A percentile compares a stretch with the other conserved stretches of the same genome.
phyloP scores from a whole-genome alignment of 1,140 invertebrate genomes.

The Hycleus cichorii region DNA sequence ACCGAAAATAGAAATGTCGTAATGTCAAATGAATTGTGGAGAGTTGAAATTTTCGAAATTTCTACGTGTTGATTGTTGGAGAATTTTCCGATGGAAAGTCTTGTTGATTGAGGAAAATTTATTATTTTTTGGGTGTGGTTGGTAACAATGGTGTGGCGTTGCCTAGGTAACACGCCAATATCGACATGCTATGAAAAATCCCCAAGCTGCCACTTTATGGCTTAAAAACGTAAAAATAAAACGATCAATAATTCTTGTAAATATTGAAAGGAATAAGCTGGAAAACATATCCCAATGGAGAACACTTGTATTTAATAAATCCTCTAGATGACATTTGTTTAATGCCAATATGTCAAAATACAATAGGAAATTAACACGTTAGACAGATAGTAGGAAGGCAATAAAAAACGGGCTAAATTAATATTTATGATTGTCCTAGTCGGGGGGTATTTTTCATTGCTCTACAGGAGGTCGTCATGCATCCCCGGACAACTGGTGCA shows the following conservation, averaged over 20 bases:
- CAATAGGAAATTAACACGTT: slow-evolving; percentile 30
- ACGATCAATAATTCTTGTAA: background rate
- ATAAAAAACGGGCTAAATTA: slow-evolving; percentile 21
- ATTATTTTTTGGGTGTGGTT: slow-evolving; percentile 35
- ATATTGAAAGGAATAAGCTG: background rate
- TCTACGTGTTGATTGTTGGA: too few species aligned
- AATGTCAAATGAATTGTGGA: background rate
- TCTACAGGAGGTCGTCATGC: slow-evolving; percentile 7
- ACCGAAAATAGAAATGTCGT: background rate
- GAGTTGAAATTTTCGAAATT: background rate
- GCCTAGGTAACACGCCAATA: slow-evolving; percentile 29
- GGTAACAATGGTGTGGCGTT: slow-evolving; percentile 32
- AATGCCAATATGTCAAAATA: slow-evolving; percentile 19
- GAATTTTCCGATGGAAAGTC: background rate
- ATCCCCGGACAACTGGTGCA: background rate
- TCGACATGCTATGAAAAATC: slow-evolving; percentile 35
- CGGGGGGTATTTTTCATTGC: background rate
- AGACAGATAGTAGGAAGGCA: slow-evolving; percentile 2
- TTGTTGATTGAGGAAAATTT: slow-evolving; percentile 17
- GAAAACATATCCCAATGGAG: background rate
- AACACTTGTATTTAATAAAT: background rate
- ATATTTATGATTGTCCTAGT: slow-evolving; percentile 22
- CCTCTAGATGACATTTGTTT: background rate
- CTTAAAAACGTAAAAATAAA: background rate
- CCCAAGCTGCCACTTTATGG: slow-evolving; percentile 13